These are phyloP conservation scores for Kryptolebias ocellatus DNA, from an alignment of 2,797 vertebrate species.

Conservation along the genomic window DNA sequence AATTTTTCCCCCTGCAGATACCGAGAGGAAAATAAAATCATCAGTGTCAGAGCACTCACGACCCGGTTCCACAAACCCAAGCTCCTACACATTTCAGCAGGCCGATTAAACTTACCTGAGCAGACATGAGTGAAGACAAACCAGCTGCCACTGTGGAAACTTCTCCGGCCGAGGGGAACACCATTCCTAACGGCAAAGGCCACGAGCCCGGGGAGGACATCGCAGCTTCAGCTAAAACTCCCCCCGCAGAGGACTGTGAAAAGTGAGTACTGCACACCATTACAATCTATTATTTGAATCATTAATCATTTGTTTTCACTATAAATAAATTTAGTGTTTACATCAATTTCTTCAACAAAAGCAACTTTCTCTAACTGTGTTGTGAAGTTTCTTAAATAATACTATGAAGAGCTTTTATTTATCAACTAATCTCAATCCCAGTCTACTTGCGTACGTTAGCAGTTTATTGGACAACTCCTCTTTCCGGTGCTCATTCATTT, in stretches of 20 bases:
- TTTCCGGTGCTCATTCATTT: not conserved
- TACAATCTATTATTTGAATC: not conserved
- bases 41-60: not conserved
- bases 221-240: constrained; percentile 59
- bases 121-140: constrained; percentile 76
- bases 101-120: constrained; percentile 25
- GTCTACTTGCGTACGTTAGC: no score
- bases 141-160: constrained; percentile 76
- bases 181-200: constrained; percentile 92
- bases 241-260: constrained; percentile 54
- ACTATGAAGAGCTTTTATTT: no score
- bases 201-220: constrained; percentile 78
- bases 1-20: constrained; percentile 45
- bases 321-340: no score
- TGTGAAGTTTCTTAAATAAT: no score
- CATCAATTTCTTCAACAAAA: no score
- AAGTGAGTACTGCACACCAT: constrained; percentile 69
- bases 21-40: constrained; percentile 21
- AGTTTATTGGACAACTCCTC: no score
- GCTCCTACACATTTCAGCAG: constrained; percentile 15
- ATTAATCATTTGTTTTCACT: not conserved
- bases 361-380: no score
- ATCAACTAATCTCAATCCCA: no score
- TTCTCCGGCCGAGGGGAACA: constrained; percentile 84
- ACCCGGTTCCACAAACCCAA: constrained; percentile 7